Base-by-base conservation (phyloP, 2,113 vertebrate genomes). In the Rhegmatorhina hoffmannsi region DNA sequence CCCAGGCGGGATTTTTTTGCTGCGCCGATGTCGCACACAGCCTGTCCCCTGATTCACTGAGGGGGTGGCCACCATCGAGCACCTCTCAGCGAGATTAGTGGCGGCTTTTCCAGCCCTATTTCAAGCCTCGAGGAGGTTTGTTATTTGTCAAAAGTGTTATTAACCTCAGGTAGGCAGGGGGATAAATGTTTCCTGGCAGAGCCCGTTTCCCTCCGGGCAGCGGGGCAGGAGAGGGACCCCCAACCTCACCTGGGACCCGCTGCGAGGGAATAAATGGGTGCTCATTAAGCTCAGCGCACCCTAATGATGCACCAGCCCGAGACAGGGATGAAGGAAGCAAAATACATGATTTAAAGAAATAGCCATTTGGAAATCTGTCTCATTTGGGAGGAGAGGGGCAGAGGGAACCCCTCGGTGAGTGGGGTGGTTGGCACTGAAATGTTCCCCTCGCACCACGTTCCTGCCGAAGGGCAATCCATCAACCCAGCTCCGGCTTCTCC, bases 171-270 rank as follows among this genome's bases (percentile, higher is more conserved):
- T 58, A 92, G 89, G 70, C 66, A 92, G 40, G 55, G 40, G 72
- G 74, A 87, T 74, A 82, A 96, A 92, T 84, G 91, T 92, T 94
- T 17, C 47, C 91, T 91, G 84, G 76, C 69, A 76, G 17, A 94
- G 23, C 25, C 46, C 33, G 28, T 66, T 84, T 33, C 73, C 62
- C 76, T 74, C 63, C 0, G 1, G 66, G 73, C 33, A 77, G 55
- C 33, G 20, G 11, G 2, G 36, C 11, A 44, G 63, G 24, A 76
- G 10, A 63, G 69, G 59, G 63, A 87, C 24, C 67, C 36, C 36
- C 36, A 36, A 36, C 36, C 36, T 36, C 36, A 84, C 70, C 78
- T 83, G 85, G 79, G 66, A 92, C 52, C 38, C 0, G 13, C 49
- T 80, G 60, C 62, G 60, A 31, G 28, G 50, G 36, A 33, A 10